Evolutionary conservation across 2,888 invertebrate species (phyloP).

Genomic region (Agonopterix alstromeriana): DNA sequence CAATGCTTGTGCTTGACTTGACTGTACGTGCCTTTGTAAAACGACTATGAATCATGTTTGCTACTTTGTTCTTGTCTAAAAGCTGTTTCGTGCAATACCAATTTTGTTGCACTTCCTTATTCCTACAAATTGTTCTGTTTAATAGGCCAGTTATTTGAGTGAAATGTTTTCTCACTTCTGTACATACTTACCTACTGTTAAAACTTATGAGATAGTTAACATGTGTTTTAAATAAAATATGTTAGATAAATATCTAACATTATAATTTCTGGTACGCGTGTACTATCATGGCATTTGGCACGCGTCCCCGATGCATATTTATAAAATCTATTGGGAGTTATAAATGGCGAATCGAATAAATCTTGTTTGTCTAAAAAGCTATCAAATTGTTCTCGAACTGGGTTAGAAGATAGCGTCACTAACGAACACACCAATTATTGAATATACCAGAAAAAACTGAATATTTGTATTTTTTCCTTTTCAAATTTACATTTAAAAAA

Average conservation of each 20-base stretch:
- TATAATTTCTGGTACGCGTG: too few species aligned
- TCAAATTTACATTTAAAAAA: too few species aligned
- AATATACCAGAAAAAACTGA: constrained; percentile 1
- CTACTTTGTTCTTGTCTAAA: constrained; percentile 1
- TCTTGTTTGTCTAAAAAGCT: constrained; percentile 4
- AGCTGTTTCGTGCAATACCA: constrained; percentile 2
- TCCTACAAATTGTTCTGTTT: too few species aligned
- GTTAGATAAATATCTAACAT: too few species aligned
- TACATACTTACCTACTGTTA: too few species aligned
- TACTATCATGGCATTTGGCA: constrained; percentile 31
- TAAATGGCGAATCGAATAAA: constrained; percentile 1
- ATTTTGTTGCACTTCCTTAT: too few species aligned
- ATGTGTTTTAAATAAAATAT: too few species aligned
- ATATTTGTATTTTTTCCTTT: too few species aligned
- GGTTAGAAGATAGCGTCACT: background rate
- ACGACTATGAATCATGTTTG: background rate
- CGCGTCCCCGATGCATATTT: constrained; percentile 23
- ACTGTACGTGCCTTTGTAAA: background rate
- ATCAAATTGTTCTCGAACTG: background rate
- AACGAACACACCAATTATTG: background rate
- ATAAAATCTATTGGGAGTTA: constrained; percentile 13
- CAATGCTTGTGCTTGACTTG: too few species aligned
- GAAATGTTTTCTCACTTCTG: too few species aligned
- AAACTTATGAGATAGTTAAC: too few species aligned
- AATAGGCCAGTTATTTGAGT: too few species aligned